These are phyloP conservation scores for Lemur catta DNA, from an alignment of 2,797 vertebrate species.

Conservation along the genomic window DNA sequence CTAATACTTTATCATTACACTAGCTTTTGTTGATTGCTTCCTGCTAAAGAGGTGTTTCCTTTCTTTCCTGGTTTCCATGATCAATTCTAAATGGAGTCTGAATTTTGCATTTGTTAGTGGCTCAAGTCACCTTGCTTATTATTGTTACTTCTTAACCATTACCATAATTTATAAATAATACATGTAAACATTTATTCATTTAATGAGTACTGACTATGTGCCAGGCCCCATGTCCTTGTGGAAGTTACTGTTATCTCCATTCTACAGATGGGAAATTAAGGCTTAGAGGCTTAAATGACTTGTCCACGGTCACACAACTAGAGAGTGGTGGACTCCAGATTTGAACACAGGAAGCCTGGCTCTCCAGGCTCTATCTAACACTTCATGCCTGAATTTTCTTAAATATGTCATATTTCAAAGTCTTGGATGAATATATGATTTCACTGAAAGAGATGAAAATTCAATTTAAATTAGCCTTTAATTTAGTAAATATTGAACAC, in stretches of 20 bases:
- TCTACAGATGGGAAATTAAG: not conserved
- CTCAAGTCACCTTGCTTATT: not conserved
- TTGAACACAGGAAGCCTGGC: not conserved
- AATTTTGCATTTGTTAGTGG: not conserved
- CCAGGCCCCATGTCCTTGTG: not conserved
- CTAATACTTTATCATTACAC: not conserved
- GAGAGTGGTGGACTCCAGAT: not conserved
- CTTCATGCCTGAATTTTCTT: not conserved
- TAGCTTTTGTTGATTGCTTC: not conserved
- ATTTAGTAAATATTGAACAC: not conserved
- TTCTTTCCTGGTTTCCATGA: not conserved
- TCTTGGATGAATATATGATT: not conserved
- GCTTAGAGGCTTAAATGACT: not conserved
- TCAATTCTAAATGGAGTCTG: not conserved
- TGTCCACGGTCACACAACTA: not conserved
- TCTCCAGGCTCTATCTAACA: not conserved
- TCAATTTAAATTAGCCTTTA: not conserved
- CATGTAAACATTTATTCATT: not conserved
- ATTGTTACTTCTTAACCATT: not conserved
- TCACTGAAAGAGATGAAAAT: constrained; percentile 3
- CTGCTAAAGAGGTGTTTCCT: not conserved
- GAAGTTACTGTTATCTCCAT: not conserved
- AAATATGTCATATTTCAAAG: not conserved
- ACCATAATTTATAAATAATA: not conserved
- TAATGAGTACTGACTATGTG: not conserved